These are phyloP conservation scores for Glaucidium brasilianum DNA, from an alignment of 2,113 vertebrate genomes.

Conservation along the genomic window DNA sequence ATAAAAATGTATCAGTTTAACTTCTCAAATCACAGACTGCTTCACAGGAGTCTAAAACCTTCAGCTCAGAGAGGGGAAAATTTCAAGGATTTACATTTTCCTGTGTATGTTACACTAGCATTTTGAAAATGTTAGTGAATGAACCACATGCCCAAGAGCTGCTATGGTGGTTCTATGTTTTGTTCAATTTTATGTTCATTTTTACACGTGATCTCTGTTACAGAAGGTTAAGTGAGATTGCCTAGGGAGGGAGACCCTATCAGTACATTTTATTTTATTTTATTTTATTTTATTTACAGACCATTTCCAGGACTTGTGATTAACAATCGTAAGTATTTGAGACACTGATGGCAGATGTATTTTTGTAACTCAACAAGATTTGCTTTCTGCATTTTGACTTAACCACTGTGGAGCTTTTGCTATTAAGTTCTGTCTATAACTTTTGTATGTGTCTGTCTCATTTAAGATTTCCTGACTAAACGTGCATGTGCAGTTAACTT, in stretches of 20 bases:
- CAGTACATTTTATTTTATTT: background rate
- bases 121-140: background rate
- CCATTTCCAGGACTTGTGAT: slow-evolving; percentile 72
- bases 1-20: background rate
- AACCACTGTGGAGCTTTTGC: no score
- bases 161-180: background rate
- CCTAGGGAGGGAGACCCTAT: background rate
- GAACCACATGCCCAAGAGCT: background rate
- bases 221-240: background rate
- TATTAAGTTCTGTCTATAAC: background rate
- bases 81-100: background rate
- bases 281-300: background rate
- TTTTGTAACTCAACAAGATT: background rate
- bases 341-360: background rate
- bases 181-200: background rate
- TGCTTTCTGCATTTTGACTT: background rate
- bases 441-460: background rate
- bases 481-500: background rate
- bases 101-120: background rate
- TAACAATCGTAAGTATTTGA: slow-evolving; percentile 68
- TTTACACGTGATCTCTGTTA: background rate
- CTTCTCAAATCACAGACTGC: background rate
- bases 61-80: background rate
- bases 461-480: background rate
- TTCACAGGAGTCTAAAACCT: background rate